phyloP scores from a whole-genome alignment of 2,888 invertebrate genomes.

The Agonopterix arenella region DNA sequence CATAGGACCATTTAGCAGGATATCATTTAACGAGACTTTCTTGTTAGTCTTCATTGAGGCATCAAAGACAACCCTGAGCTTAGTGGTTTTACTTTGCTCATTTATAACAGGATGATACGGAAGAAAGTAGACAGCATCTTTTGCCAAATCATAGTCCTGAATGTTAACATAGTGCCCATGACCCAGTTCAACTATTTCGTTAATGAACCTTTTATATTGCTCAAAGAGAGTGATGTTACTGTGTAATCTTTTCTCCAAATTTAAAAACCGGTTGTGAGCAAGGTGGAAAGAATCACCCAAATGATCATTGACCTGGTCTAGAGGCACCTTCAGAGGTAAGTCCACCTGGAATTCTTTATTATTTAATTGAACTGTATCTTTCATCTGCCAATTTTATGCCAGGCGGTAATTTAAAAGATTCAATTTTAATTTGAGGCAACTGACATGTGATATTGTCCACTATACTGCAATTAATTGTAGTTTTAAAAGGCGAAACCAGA shows the following conservation, averaged over 20 bases:
- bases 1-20: constrained; percentile 5
- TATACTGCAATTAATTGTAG: constrained; percentile 7
- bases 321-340: constrained; percentile 11
- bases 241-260: constrained; percentile 9
- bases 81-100: neutral
- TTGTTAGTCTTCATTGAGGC: neutral
- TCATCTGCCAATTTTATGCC: constrained; percentile 10
- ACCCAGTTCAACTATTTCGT: constrained; percentile 7
- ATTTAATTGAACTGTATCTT: constrained; percentile 5
- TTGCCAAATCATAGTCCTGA: neutral
- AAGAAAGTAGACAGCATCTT: constrained; percentile 9
- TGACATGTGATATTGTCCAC: constrained; percentile 14
- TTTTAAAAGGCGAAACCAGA: constrained; percentile 2
- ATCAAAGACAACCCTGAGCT: constrained; percentile 1
- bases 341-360: constrained; percentile 11
- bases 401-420: constrained; percentile 6
- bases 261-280: constrained; percentile 8
- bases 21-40: constrained; percentile 3
- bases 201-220: constrained; percentile 8
- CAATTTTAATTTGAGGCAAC: constrained; percentile 11
- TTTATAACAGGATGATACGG: constrained; percentile 3
- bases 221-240: constrained; percentile 1
- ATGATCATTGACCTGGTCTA: neutral
- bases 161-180: constrained; percentile 6
- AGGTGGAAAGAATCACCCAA: constrained; percentile 9